These are phyloP conservation scores for Acleris sparsana DNA, from an alignment of 2,888 invertebrate species.

Conservation along the genomic window DNA sequence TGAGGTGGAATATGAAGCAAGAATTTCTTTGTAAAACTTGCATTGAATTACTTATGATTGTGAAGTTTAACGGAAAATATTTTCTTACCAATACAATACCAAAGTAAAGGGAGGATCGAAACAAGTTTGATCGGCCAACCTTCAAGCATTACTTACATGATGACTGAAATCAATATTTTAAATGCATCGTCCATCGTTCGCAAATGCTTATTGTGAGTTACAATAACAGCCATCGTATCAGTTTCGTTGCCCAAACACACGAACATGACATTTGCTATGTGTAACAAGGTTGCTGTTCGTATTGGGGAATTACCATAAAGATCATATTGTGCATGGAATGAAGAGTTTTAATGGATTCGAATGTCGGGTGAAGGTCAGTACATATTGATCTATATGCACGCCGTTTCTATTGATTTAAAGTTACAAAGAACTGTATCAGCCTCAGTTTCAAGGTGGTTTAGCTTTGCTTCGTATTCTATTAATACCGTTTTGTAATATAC, in stretches of 20 bases:
- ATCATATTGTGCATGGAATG: slow-evolving; percentile 55
- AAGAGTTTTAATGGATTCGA: slow-evolving; percentile 61
- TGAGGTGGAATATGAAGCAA: too few relatives aligned
- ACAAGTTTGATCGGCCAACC: not conserved
- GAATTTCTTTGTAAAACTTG: too few relatives aligned
- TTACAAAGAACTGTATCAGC: slow-evolving; percentile 6
- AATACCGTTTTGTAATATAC: too few relatives aligned
- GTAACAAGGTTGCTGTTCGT: slow-evolving; percentile 77
- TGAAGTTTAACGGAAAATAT: too few relatives aligned
- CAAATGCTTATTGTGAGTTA: slow-evolving; percentile 11
- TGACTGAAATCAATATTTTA: slow-evolving; percentile 2
- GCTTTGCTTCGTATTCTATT: not conserved
- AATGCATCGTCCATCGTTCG: slow-evolving; percentile 5
- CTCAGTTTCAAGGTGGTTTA: not conserved
- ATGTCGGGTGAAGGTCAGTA: slow-evolving; percentile 64
- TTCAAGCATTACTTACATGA: not conserved
- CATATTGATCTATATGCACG: slow-evolving; percentile 37
- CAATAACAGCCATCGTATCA: slow-evolving; percentile 44
- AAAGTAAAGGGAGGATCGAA: too few relatives aligned
- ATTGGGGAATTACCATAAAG: slow-evolving; percentile 65
- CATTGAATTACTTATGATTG: too few relatives aligned
- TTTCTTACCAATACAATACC: too few relatives aligned
- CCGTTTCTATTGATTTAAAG: slow-evolving; percentile 23
- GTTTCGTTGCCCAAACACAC: slow-evolving; percentile 67
- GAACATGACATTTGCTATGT: slow-evolving; percentile 79